These are phyloP conservation scores for Diploptera punctata DNA, from an alignment of 2,888 invertebrate genomes.

Conservation along the genomic window DNA sequence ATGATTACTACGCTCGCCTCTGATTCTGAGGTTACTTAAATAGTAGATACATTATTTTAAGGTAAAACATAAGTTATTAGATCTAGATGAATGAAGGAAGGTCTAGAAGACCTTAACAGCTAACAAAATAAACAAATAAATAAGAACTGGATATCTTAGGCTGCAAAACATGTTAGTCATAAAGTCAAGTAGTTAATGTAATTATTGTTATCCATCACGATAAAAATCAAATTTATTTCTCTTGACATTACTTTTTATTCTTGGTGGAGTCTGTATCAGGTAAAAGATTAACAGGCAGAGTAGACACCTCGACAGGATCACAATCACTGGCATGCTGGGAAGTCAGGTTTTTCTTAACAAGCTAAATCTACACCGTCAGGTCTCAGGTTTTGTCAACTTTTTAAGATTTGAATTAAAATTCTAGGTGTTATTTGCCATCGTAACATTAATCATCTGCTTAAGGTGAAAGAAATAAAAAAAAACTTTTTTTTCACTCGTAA, in stretches of 20 bases:
- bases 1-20: no score
- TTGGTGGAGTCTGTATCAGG: not conserved
- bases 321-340: constrained; percentile 24
- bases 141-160: no score
- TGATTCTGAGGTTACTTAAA: no score
- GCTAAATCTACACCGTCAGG: not conserved
- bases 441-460: no score
- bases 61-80: no score
- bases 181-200: not conserved
- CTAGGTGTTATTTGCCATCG: constrained; percentile 3
- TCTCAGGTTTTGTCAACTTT: constrained; percentile 1
- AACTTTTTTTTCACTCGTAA: no score
- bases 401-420: constrained; percentile 8
- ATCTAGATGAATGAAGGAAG: not conserved
- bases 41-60: no score
- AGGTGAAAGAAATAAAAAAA: no score
- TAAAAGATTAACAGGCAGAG: constrained; percentile 24
- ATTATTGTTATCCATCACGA: constrained; percentile 1
- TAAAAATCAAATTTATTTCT: not conserved
- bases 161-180: no score
- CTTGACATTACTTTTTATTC: not conserved
- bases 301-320: constrained; percentile 28
- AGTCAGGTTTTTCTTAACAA: constrained; percentile 15
- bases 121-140: no score
- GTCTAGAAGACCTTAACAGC: no score